Evolutionary conservation across 2,888 invertebrate genomes (phyloP), one percentile per base, ranked within the genome.

Genomic region (Drosophila robusta): DNA sequence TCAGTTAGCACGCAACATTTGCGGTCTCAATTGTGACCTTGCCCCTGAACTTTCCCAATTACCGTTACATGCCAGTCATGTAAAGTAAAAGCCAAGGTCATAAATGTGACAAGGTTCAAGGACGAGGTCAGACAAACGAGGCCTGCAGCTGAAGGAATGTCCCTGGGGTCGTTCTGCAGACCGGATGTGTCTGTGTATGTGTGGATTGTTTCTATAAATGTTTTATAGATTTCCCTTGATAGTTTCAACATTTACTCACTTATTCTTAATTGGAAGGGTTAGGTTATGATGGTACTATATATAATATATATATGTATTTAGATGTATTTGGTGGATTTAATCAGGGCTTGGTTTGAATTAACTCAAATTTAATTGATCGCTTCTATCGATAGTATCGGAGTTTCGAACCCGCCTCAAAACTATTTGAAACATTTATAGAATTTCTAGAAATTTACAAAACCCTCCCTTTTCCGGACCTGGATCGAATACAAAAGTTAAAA

Each of bases 1-100:
- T 26, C 46, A 51, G 22, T 49, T 60, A 24, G 46, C 74, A 78
- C 68, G 78, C 75, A 74, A 78, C 63, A 63, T 78, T 77, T 57
- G 67, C 9, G 39, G 29, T 11, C 39, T 36, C 54, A 58, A 39
- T 50, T 50, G 24, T 49, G 55, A 63, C 74, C 74, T 78, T 75
- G 75, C 38, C 75, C 74, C 14, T 78, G 75, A 78, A 60, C 63
- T 75, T 78, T 63, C 29, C 44, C 75, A 75, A 78, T 74, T 75
- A 74, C 49, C 62, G 68, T 67, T 56, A 58, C 68, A 67, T 58
- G 78, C 24, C 54, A 47, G 14, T 36, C 49, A 16, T 34, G 45
- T 60, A 46, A 24, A 14, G 32, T 18, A 41, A 41, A 36, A 56
- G 45, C n/a, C 58, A 75, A 47, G 62, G 70, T 45, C 47, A 14